Base-by-base conservation (phyloP, 2,888 invertebrate species). In the Hyalella azteca region DNA sequence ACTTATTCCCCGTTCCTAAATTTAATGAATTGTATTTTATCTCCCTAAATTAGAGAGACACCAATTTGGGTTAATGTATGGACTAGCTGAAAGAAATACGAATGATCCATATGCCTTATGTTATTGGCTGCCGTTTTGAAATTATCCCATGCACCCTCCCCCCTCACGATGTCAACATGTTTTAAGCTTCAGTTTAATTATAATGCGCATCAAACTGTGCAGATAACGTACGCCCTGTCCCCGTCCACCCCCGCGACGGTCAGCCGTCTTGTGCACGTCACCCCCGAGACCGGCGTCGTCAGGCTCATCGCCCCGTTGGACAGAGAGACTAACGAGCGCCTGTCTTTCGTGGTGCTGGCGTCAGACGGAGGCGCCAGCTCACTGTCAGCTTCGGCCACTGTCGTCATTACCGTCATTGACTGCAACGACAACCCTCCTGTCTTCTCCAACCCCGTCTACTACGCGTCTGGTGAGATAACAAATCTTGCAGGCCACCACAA, bases 261-360 rank as follows among this genome's bases (percentile, higher is more conserved):
- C 59, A 86, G 22, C 19, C 66, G 80, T 29, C 91, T 93, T 85
- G 97, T 98, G 88, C 89, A 90, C 84, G 93, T 97, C 78, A 91
- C 96, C 87, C 90, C 92, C 9, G 91, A 92, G 50, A 93, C 93
- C 0, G 97, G 97, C 0, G 90, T 92, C 79, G 93, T 98, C 82
- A 91, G 91, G 7, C 95, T 95, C 0, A 91, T 92, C 79, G 77
- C 87, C 7, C 77, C 82, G 0, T 86, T 87, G 84, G 87, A 86
- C 86, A 86, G 86, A 78, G 86, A 88, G 85, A 83, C 83, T 5
- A 80, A 84, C 32, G 81, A 85, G 5, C 78, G 80, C 5, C 87
- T 88, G 83, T 82, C 86, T 29, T 85, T 89, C 78, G 86, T 85
- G n/a, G 87, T 88, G 26, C 84, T 86, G 45, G 88, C 87, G 1